These are phyloP conservation scores for Corydoras sp. DNA, from an alignment of 2,113 vertebrate genomes.

Conservation along the genomic window DNA sequence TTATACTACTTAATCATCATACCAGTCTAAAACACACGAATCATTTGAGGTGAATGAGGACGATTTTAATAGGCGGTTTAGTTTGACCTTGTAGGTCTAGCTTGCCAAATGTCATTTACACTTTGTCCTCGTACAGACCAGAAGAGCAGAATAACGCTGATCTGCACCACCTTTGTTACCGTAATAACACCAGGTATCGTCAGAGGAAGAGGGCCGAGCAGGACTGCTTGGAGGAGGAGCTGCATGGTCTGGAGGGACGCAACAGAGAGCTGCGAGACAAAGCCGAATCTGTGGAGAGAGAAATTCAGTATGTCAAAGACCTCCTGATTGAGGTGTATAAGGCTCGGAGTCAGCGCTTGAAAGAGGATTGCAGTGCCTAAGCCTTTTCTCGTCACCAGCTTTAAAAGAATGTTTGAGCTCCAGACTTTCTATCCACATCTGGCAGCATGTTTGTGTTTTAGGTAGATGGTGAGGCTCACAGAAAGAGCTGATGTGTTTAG, in stretches of 20 bases:
- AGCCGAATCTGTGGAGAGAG: constrained; percentile 85
- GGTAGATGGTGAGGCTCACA: constrained; percentile 15
- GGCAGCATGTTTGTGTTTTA: constrained; percentile 32
- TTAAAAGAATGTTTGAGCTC: constrained; percentile 11
- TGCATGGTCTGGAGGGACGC: constrained; percentile 78
- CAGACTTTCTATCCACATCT: constrained; percentile 17
- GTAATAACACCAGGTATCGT: constrained; percentile 70
- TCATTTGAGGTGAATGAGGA: neutral
- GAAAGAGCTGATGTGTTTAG: constrained; percentile 28
- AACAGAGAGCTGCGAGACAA: constrained; percentile 85
- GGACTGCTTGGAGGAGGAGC: constrained; percentile 83
- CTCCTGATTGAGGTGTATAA: constrained; percentile 91
- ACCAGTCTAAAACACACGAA: neutral
- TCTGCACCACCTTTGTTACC: constrained; percentile 16
- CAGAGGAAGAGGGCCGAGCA: constrained; percentile 87
- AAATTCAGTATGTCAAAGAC: constrained; percentile 91
- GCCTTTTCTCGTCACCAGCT: constrained; percentile 24
- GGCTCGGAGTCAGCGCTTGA: constrained; percentile 82
- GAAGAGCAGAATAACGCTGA: constrained; percentile 22
- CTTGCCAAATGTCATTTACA: neutral
- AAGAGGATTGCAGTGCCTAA: constrained; percentile 72
- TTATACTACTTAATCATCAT: too few relatives aligned
- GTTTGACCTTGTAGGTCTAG: neutral
- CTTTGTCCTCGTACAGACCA: constrained; percentile 1
- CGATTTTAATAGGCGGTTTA: neutral